Base-by-base conservation (phyloP, 2,888 invertebrate species). In the Rapana venosa region DNA sequence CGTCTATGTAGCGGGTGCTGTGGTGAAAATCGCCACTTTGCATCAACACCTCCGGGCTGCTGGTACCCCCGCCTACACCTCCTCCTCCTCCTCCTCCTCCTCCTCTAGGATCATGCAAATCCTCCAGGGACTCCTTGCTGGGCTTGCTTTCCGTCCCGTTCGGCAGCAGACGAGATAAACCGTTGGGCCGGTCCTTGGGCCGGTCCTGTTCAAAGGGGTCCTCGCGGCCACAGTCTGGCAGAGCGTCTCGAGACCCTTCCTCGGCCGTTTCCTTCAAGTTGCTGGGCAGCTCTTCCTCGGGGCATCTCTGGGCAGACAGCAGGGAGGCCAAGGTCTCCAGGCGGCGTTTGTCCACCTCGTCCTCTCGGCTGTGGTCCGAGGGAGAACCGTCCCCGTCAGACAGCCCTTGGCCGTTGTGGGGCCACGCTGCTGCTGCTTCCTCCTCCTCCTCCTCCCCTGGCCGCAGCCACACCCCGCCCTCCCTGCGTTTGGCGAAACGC, bases 1-100 rank as follows among this genome's bases (percentile, higher is more conserved):
- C 84, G 84, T 84, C 84, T 8, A 58, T 84, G 84, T 30, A 84
- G 15, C 58, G 84, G 58, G 22, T 58, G 15, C 84, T 56, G 84
- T 84, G 84, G 26, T 30, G 13, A 20, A 84, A 84, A 15, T 84
- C 84, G 17, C 58, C 58, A 8, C 15, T 15, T 1, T 58, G 36
- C 4, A 30, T n/a, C 58, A 84, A 30, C 5, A 36, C 47, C 26
- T 6, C 36, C 13, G 15, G 2, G 17, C 15, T 15, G 79, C 79
- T 32, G 22, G 35, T 20, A 35, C 6, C 15, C 1, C 81, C 47
- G 1, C n/a, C 22, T 8, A 66, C 20, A 22, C 26, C 66, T 2
- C 26, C 13, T 2, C 26, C 20, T 2, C 66, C 20, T 6, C 66
- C 13, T 35, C 32, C 8, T 35, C 47, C 15, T 47, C 36, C 13